These are phyloP conservation scores for Erethizon dorsatum DNA, from an alignment of 2,797 vertebrate species.

Conservation along the genomic window DNA sequence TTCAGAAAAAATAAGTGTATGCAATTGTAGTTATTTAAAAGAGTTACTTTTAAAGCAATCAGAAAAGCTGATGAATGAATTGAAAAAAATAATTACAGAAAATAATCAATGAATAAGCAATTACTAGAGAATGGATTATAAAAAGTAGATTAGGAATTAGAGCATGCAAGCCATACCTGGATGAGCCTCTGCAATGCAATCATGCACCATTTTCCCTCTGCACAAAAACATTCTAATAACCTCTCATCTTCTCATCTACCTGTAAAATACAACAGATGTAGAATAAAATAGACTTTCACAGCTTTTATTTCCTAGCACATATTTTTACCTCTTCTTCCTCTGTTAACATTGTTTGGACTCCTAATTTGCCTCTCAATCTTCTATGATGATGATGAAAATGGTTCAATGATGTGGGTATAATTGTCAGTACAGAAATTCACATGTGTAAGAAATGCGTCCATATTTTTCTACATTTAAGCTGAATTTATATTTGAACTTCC, in stretches of 20 bases:
- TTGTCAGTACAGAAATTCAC: background rate
- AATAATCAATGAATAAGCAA: slow-evolving; percentile 35
- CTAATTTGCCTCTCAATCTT: background rate
- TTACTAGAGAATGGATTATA: background rate
- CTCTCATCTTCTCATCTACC: background rate
- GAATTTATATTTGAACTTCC: background rate
- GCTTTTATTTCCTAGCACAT: background rate
- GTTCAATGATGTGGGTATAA: background rate
- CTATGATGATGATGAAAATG: background rate
- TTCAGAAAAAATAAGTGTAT: slow-evolving; percentile 72
- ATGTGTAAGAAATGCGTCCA: background rate
- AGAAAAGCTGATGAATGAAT: slow-evolving; percentile 63
- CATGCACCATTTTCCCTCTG: background rate
- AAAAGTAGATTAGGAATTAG: background rate
- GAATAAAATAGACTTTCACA: background rate
- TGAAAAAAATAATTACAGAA: slow-evolving; percentile 40
- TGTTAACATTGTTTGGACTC: background rate
- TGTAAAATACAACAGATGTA: no score
- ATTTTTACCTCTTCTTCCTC: background rate
- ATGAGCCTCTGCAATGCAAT: background rate
- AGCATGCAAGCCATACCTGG: background rate
- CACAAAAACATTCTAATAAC: background rate
- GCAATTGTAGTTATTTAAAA: slow-evolving; percentile 63
- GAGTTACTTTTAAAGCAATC: slow-evolving; percentile 60
- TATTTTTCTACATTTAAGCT: background rate